Percentiles rank a stretch among this genome's conserved stretches.
phyloP scores from a whole-genome alignment of 1,140 invertebrate species.

The Hyphantria cunea region DNA sequence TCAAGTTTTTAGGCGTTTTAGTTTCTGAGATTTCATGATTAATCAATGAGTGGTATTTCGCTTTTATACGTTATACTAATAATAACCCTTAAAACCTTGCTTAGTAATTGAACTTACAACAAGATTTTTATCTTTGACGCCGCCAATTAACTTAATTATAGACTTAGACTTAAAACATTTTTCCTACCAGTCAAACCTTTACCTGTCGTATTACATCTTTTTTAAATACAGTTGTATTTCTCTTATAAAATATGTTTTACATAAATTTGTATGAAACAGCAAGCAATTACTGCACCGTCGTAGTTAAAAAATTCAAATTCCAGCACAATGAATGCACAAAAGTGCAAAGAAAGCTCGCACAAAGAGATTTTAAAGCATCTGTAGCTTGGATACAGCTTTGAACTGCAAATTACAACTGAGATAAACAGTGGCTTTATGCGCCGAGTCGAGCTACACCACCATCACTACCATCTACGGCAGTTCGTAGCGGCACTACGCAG shows the following conservation, averaged over 20 bases:
- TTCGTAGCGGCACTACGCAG: conserved; percentile 58
- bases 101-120: conserved; percentile 63
- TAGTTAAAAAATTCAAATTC: conserved; percentile 51
- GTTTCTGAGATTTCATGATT: no score
- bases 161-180: conserved; percentile 38
- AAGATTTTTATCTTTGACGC: conserved; percentile 64
- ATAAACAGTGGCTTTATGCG: conserved; percentile 63
- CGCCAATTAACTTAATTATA: conserved; percentile 58
- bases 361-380: conserved; percentile 75
- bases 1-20: no score
- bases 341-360: conserved; percentile 65
- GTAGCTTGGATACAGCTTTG: conserved; percentile 67
- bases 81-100: conserved; percentile 21
- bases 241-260: no score
- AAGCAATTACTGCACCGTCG: conserved; percentile 16
- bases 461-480: conserved; percentile 53
- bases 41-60: no score
- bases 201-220: not conserved
- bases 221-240: no score
- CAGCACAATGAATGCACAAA: conserved; percentile 62
- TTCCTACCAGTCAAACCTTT: no score
- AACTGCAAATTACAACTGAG: conserved; percentile 72
- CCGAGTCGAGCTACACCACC: conserved; percentile 38
- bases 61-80: no score
- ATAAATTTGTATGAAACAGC: not conserved